Conservation (phyloP, 2,888 invertebrate species). For the Entomobrya proxima region DNA sequence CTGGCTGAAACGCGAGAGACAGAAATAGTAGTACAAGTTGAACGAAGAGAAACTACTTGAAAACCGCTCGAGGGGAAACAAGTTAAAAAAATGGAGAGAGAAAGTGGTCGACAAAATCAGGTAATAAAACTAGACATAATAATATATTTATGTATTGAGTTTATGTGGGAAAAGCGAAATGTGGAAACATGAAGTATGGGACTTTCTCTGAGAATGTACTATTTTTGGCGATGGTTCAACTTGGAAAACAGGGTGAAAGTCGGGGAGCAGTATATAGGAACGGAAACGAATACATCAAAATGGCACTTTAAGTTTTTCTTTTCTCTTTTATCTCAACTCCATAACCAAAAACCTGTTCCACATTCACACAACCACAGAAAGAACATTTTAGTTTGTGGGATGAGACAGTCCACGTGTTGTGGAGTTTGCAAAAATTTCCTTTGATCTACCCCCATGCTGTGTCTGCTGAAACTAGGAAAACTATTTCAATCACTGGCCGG, state of each 20-base stretch:
- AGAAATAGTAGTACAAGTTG: not conserved
- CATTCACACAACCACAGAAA: not conserved
- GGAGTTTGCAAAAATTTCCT: not conserved
- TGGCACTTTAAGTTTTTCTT: conserved; percentile 35
- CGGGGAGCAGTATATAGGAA: not conserved
- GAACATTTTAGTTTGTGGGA: not conserved
- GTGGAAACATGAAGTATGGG: not conserved
- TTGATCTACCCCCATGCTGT: too few species aligned
- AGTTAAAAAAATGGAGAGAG: not conserved
- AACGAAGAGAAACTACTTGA: conserved; percentile 22
- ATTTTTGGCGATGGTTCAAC: conserved; percentile 22
- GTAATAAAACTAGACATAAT: conserved; percentile 27
- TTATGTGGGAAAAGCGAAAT: too few species aligned
- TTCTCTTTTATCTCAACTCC: not conserved
- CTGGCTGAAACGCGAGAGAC: not conserved
- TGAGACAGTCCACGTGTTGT: not conserved
- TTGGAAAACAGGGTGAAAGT: not conserved
- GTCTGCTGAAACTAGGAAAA: too few species aligned
- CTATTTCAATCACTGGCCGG: too few species aligned
- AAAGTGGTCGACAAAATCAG: conserved; percentile 37
- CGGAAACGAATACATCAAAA: conserved; percentile 40
- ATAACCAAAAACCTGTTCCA: not conserved
- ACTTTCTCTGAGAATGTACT: not conserved
- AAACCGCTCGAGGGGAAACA: conserved; percentile 45
- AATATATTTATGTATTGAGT: not conserved